phyloP scores from a whole-genome alignment of 2,888 invertebrate species.

The Nemoura dubitans region DNA sequence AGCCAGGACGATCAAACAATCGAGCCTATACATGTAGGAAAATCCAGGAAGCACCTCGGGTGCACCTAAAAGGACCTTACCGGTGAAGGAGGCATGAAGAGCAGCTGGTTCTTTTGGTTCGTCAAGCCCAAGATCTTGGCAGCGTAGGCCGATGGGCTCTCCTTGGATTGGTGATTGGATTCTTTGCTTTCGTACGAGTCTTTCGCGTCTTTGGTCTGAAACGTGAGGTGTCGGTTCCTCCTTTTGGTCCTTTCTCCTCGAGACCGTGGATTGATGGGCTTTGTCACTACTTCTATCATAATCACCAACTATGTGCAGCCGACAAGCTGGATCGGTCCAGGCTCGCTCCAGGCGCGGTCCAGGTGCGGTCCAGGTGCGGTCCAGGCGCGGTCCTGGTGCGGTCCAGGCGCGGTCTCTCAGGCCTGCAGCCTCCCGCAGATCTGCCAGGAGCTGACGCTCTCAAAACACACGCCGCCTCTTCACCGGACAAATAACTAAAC shows the following conservation, averaged over 20 bases:
- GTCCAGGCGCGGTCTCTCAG: not conserved
- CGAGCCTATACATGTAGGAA: too few species aligned
- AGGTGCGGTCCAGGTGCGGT: too few species aligned
- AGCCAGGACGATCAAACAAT: too few species aligned
- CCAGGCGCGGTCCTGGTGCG: not conserved
- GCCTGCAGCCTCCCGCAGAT: not conserved
- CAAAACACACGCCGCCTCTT: not conserved
- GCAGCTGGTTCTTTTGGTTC: conserved; percentile 43
- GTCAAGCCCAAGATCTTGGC: conserved; percentile 30
- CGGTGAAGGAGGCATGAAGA: conserved; percentile 42
- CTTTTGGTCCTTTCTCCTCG: conserved; percentile 48
- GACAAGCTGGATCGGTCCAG: not conserved
- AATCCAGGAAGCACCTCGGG: too few species aligned
- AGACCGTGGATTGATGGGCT: conserved; percentile 48
- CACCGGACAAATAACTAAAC: not conserved
- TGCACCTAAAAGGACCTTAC: not conserved
- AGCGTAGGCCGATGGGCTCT: conserved; percentile 36
- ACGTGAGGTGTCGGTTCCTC: conserved; percentile 44
- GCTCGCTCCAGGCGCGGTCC: too few species aligned
- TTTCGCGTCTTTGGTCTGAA: not conserved
- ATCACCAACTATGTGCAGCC: conserved; percentile 25
- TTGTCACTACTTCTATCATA: conserved; percentile 46
- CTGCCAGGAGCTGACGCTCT: not conserved
- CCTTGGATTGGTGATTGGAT: conserved; percentile 37
- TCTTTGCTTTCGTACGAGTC: not conserved